phyloP scores from a whole-genome alignment of 92 coral and sea anemone genomes.

The Porites lobata region DNA sequence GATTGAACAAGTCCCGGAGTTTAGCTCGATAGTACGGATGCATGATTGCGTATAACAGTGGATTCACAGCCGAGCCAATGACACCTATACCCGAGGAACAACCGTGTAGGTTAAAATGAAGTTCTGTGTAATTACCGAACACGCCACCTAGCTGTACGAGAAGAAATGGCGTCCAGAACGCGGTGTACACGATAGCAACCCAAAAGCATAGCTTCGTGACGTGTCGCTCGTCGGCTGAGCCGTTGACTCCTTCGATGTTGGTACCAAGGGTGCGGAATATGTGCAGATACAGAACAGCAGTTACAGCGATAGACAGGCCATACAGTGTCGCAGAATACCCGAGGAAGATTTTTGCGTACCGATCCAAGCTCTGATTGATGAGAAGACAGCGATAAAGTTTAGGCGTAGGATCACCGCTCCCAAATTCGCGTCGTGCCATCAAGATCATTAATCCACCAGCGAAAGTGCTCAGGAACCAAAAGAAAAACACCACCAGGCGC shows the following conservation, averaged over 20 bases:
- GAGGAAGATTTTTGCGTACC: conserved; percentile 79
- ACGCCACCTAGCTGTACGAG: conserved; percentile 90
- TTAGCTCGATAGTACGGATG: conserved; percentile 75
- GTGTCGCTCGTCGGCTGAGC: conserved; percentile 83
- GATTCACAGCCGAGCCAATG: conserved; percentile 89
- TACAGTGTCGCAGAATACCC: conserved; percentile 83
- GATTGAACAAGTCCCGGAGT: conserved; percentile 22
- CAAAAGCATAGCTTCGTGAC: conserved; percentile 86
- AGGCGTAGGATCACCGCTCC: conserved; percentile 71
- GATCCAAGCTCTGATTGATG: conserved; percentile 79
- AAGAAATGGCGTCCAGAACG: conserved; percentile 94
- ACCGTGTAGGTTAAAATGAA: conserved; percentile 94
- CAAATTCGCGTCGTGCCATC: conserved; percentile 76
- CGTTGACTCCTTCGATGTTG: conserved; percentile 72
- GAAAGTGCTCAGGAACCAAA: conserved; percentile 79
- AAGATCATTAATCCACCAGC: conserved; percentile 76
- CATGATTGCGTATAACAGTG: conserved; percentile 82
- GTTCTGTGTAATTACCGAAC: conserved; percentile 85
- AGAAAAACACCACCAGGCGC: conserved; percentile 64
- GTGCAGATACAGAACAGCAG: conserved; percentile 66
- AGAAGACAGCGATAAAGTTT: conserved; percentile 92
- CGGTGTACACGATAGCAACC: conserved; percentile 86
- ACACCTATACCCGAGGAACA: conserved; percentile 96
- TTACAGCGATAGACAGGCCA: conserved; percentile 77
- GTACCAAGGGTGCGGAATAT: conserved; percentile 59